Evolutionary conservation across 2,113 vertebrate genomes (phyloP).

Genomic region (Gracilinanus agilis): DNA sequence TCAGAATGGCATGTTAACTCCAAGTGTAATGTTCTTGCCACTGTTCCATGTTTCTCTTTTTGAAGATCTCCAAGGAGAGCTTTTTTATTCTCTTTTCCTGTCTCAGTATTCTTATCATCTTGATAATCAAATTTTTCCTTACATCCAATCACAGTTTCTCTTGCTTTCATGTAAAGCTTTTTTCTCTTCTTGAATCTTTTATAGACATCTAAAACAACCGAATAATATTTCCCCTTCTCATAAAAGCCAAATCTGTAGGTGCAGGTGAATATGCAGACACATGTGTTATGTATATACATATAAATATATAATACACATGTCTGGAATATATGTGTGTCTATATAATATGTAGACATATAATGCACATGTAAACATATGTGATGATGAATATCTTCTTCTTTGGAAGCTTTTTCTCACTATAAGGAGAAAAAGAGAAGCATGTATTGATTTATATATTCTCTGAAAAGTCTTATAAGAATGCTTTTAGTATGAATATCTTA

Average conservation of each 20-base stretch:
- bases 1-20: neutral
- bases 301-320: neutral
- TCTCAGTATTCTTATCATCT: neutral
- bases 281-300: neutral
- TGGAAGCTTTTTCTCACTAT: conserved; percentile 18
- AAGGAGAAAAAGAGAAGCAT: conserved; percentile 49
- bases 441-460: conserved; percentile 42
- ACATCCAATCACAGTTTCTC: conserved; percentile 27
- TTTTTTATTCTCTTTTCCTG: neutral
- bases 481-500: conserved; percentile 17
- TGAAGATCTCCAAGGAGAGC: neutral
- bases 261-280: neutral
- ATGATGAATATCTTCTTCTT: neutral
- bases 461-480: conserved; percentile 8
- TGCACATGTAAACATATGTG: neutral
- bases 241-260: neutral
- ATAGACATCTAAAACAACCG: conserved; percentile 32
- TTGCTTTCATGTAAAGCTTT: conserved; percentile 36
- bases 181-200: conserved; percentile 19
- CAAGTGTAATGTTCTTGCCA: neutral
- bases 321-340: neutral
- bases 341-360: neutral
- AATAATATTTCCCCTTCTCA: neutral
- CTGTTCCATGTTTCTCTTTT: neutral
- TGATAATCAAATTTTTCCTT: conserved; percentile 19